phyloP scores from a whole-genome alignment of 2,113 vertebrate species.

The Pteropus alecto region DNA sequence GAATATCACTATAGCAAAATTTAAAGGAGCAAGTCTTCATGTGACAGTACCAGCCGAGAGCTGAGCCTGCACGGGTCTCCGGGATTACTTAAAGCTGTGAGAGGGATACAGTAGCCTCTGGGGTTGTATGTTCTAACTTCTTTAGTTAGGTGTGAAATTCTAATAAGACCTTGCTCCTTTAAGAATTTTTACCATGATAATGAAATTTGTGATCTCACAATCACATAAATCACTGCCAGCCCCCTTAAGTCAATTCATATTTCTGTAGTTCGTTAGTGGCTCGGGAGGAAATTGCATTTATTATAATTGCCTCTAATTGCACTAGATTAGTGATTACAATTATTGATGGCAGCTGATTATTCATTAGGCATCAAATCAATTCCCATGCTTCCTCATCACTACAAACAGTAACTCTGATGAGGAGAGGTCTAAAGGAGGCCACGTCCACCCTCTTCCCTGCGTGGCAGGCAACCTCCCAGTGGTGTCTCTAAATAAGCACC shows the following conservation, averaged over 20 bases:
- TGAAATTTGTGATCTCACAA: constrained; percentile 77
- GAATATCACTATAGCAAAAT: neutral
- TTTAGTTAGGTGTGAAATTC: neutral
- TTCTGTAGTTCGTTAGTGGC: constrained; percentile 88
- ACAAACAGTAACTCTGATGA: constrained; percentile 85
- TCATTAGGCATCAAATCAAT: constrained; percentile 90
- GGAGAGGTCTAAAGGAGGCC: constrained; percentile 76
- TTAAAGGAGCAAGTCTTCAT: neutral
- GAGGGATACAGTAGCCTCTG: neutral
- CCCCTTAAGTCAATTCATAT: constrained; percentile 87
- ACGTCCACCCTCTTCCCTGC: constrained; percentile 57
- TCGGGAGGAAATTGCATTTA: constrained; percentile 90
- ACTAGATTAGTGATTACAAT: constrained; percentile 92
- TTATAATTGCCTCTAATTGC: constrained; percentile 92
- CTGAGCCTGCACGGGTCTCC: neutral
- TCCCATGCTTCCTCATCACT: constrained; percentile 82
- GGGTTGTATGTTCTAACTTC: neutral
- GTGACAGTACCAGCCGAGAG: neutral
- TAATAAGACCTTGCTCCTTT: constrained; percentile 64
- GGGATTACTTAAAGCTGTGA: neutral
- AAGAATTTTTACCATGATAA: constrained; percentile 71
- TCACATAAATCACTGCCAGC: constrained; percentile 84
- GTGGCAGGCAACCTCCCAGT: constrained; percentile 13
- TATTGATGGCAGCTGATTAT: constrained; percentile 91
- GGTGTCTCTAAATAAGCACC: constrained; percentile 57